Evolutionary conservation across 2,888 invertebrate species (phyloP).

Genomic region (Dermolepida albohirtum): DNA sequence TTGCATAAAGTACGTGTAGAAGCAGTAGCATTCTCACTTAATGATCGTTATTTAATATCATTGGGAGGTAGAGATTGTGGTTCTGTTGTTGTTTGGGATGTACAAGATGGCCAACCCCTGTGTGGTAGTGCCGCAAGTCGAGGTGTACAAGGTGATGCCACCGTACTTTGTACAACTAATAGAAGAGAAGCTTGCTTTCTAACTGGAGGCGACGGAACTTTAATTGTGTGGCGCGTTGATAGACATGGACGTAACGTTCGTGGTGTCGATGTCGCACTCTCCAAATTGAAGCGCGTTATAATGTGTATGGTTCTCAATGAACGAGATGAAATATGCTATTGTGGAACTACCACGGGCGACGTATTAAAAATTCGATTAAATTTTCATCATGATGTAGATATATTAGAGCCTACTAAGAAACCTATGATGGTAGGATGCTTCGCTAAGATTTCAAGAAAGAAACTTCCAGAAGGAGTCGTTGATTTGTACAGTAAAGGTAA

Average conservation of each 20-base stretch:
- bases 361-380: conserved; percentile 72
- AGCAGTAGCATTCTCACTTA: conserved; percentile 83
- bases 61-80: conserved; percentile 91
- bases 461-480: conserved; percentile 68
- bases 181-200: conserved; percentile 75
- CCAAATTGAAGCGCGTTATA: conserved; percentile 82
- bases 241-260: conserved; percentile 76
- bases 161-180: conserved; percentile 67
- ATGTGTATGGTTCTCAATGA: conserved; percentile 78
- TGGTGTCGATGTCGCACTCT: conserved; percentile 80
- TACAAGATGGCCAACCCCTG: conserved; percentile 65
- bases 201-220: conserved; percentile 77
- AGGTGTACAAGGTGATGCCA: conserved; percentile 60
- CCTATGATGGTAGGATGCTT: conserved; percentile 75
- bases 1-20: conserved; percentile 91
- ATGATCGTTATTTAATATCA: conserved; percentile 85
- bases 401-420: conserved; percentile 66
- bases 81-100: conserved; percentile 87
- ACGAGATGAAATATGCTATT: conserved; percentile 80
- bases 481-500: conserved; percentile 71
- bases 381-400: conserved; percentile 70
- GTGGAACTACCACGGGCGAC: conserved; percentile 89
- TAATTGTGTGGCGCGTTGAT: conserved; percentile 77
- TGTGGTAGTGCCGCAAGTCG: conserved; percentile 65
- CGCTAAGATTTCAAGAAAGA: conserved; percentile 72